Conservation (phyloP, 2,797 vertebrate species). For the Uromys caudimaculatus region DNA sequence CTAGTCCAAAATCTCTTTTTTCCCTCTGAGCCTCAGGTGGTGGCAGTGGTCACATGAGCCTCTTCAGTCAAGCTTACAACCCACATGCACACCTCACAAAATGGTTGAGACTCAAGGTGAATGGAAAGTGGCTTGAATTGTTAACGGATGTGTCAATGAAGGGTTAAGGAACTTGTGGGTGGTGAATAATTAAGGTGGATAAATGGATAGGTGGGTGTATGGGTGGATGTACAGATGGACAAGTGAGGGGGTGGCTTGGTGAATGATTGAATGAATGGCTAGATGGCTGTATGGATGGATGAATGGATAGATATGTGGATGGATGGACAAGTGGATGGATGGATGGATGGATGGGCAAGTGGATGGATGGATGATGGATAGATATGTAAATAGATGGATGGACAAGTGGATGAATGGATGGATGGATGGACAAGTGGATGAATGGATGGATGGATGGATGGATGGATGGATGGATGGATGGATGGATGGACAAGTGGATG, state of each 20-base stretch:
- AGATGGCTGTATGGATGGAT: not conserved
- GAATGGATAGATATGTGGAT: no score
- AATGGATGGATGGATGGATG: no score
- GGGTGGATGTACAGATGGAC: no score
- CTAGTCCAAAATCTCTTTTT: not conserved
- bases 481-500: no score
- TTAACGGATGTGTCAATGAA: not conserved
- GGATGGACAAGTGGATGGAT: no score
- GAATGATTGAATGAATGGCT: not conserved
- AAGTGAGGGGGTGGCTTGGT: not conserved
- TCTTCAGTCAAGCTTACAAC: not conserved
- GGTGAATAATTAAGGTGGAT: not conserved
- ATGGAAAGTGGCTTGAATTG: not conserved
- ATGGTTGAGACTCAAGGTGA: not conserved
- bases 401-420: not conserved
- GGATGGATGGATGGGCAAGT: not conserved
- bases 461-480: no score
- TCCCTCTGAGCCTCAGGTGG: not conserved
- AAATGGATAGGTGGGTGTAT: no score
- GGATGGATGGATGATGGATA: not conserved
- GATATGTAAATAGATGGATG: not conserved
- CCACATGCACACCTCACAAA: not conserved
- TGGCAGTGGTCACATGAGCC: not conserved
- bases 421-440: no score
- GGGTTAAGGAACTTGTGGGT: not conserved